Conservation (phyloP, 2,797 vertebrate species). For the Ctenopoma multispine region DNA sequence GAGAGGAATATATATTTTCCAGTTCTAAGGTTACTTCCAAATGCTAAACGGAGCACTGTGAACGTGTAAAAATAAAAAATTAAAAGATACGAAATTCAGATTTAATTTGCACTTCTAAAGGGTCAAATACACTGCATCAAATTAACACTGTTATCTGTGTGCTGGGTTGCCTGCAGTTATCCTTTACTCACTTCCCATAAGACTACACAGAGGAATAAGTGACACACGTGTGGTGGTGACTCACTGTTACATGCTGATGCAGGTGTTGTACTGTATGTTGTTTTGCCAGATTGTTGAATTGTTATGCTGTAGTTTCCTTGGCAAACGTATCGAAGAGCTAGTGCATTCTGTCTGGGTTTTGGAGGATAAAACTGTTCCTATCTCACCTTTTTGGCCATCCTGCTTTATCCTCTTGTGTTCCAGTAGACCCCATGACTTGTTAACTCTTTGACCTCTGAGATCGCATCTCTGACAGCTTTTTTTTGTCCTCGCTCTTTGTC, state of each 20-base stretch:
- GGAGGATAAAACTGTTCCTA: constrained; percentile 41
- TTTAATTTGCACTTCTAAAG: neutral
- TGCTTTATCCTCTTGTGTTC: constrained; percentile 47
- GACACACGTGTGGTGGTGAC: constrained; percentile 61
- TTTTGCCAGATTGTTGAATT: constrained; percentile 56
- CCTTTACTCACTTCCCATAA: constrained; percentile 47
- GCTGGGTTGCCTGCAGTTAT: constrained; percentile 16
- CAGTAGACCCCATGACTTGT: constrained; percentile 38
- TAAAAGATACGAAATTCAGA: neutral
- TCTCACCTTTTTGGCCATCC: constrained; percentile 39
- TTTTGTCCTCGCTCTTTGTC: constrained; percentile 42
- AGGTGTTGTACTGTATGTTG: constrained; percentile 52
- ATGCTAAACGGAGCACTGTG: neutral
- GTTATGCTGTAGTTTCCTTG: constrained; percentile 27
- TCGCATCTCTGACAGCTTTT: constrained; percentile 47
- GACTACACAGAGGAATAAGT: constrained; percentile 48
- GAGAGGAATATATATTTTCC: too few species aligned
- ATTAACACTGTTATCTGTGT: constrained; percentile 1
- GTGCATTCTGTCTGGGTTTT: constrained; percentile 25
- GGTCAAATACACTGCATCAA: neutral
- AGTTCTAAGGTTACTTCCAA: too few species aligned
- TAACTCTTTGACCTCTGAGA: constrained; percentile 62
- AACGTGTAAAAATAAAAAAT: too few species aligned
- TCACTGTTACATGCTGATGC: constrained; percentile 64
- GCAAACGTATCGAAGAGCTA: constrained; percentile 24